phyloP scores from a whole-genome alignment of 2,888 invertebrate genomes.

The Cerastis rubricosa region DNA sequence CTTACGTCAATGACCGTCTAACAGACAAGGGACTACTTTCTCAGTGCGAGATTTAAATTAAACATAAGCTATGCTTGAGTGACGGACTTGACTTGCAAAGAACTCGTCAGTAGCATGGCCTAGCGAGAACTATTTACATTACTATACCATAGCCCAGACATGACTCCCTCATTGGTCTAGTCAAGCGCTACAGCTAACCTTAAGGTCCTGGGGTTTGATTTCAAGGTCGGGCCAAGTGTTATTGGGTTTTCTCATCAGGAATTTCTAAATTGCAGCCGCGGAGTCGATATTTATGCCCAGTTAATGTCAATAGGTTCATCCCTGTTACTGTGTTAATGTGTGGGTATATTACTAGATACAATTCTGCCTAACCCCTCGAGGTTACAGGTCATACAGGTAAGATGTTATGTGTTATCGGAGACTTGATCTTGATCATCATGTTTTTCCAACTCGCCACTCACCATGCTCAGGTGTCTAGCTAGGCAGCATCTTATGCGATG shows the following conservation, averaged over 20 bases:
- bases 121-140: constrained; percentile 10
- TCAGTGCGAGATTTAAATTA: constrained; percentile 27
- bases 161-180: background rate
- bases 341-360: background rate
- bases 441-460: too few relatives aligned
- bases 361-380: background rate
- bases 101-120: background rate
- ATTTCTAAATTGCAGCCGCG: background rate
- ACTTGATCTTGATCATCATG: background rate
- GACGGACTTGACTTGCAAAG: constrained; percentile 13
- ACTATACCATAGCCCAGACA: background rate
- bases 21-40: constrained; percentile 12
- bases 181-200: background rate
- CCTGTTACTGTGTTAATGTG: too few relatives aligned
- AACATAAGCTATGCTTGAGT: constrained; percentile 17
- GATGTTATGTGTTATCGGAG: background rate
- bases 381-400: background rate
- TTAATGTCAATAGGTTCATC: background rate
- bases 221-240: background rate
- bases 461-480: too few relatives aligned
- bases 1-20: background rate
- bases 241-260: background rate
- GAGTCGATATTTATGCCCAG: too few relatives aligned
- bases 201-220: background rate
- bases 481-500: too few relatives aligned